Conservation (phyloP, 1,140 invertebrate genomes). For the Lasaia peninsularis region DNA sequence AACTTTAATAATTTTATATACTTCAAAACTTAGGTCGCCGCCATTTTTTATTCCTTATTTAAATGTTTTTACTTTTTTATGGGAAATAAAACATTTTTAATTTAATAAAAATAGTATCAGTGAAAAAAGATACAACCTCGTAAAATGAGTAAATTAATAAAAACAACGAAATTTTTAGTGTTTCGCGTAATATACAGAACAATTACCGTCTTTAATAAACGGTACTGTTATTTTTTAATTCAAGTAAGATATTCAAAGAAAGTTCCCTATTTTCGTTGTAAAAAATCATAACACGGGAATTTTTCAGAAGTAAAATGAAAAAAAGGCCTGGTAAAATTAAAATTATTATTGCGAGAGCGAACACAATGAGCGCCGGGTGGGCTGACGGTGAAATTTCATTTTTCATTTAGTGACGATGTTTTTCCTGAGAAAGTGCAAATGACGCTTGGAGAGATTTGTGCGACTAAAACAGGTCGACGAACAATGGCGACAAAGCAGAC, state of each 20-base stretch:
- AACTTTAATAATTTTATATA: no score
- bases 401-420: conserved; percentile 57
- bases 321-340: conserved; percentile 21
- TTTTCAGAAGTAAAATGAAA: background rate
- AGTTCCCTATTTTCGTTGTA: conserved; percentile 4
- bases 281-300: background rate
- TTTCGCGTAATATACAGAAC: background rate
- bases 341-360: conserved; percentile 30
- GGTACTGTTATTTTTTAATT: conserved; percentile 4
- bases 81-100: no score
- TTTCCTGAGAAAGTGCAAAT: conserved; percentile 64
- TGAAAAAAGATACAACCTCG: no score
- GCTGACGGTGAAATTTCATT: conserved; percentile 61
- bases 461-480: conserved; percentile 44
- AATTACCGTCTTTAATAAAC: background rate
- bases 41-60: no score
- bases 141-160: no score
- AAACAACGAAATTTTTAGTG: background rate
- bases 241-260: background rate
- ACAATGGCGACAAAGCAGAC: conserved; percentile 38
- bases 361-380: conserved; percentile 47
- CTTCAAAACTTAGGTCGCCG: no score
- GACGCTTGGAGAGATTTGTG: conserved; percentile 56
- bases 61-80: no score
- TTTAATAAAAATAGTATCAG: no score